Percentiles rank a stretch among this genome's conserved stretches.
phyloP scores from a whole-genome alignment of 2,888 invertebrate genomes.

The Neocrepidodera transversa region DNA sequence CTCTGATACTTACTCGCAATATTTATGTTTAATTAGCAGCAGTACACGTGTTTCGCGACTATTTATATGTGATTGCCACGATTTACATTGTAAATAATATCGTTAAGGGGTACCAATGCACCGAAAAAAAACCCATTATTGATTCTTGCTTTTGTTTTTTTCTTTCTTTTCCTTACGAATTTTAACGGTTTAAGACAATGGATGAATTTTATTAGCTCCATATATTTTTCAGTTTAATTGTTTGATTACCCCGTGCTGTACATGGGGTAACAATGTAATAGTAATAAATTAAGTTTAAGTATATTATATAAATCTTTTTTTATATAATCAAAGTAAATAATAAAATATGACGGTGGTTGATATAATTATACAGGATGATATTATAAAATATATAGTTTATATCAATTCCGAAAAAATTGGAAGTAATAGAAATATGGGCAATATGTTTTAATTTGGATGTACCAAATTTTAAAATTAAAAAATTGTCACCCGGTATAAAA shows the following conservation, averaged over 20 bases:
- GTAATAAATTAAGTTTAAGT: too few relatives aligned
- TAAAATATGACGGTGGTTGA: too few relatives aligned
- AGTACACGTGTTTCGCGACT: slow-evolving; percentile 45
- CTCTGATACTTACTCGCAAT: slow-evolving; percentile 40
- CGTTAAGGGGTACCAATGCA: slow-evolving; percentile 34
- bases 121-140: slow-evolving; percentile 19
- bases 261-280: too few relatives aligned
- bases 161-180: neutral
- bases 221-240: slow-evolving; percentile 11
- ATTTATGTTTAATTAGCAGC: slow-evolving; percentile 46
- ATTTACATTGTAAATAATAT: slow-evolving; percentile 43
- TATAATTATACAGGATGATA: too few relatives aligned
- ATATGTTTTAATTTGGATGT: too few relatives aligned
- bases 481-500: too few relatives aligned
- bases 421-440: too few relatives aligned
- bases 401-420: too few relatives aligned
- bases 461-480: too few relatives aligned
- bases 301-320: too few relatives aligned
- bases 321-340: too few relatives aligned
- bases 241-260: slow-evolving; percentile 3
- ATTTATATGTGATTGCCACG: slow-evolving; percentile 46
- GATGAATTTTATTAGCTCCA: slow-evolving; percentile 6
- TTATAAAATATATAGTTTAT: too few relatives aligned
- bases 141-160: slow-evolving; percentile 12
- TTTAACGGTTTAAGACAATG: slow-evolving; percentile 17